These are phyloP conservation scores for Mus spicilegus DNA, from an alignment of 2,113 vertebrate genomes.

Conservation along the genomic window DNA sequence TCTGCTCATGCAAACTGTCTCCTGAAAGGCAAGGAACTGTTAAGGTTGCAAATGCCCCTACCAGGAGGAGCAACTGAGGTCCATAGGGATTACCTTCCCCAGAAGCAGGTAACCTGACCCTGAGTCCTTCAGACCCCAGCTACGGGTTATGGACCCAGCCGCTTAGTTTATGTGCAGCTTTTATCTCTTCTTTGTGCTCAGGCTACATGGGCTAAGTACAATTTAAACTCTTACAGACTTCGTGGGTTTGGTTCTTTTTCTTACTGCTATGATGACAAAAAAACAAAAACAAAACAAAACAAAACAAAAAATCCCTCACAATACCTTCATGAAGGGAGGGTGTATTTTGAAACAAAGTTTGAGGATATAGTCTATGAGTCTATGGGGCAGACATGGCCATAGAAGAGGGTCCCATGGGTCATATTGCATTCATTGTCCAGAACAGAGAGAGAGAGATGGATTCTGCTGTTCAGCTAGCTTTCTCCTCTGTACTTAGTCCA, in stretches of 20 bases:
- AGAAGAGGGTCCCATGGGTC: too few species aligned
- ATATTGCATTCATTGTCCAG: not conserved
- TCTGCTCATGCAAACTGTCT: constrained; percentile 25
- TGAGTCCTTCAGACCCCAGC: not conserved
- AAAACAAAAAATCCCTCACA: too few species aligned
- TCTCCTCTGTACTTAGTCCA: not conserved
- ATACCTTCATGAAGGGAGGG: not conserved
- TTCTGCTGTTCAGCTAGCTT: too few species aligned
- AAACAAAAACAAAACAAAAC: too few species aligned
- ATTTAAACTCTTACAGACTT: not conserved
- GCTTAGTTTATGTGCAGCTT: not conserved
- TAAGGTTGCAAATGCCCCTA: not conserved
- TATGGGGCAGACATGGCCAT: not conserved
- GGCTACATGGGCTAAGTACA: not conserved
- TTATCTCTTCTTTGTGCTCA: not conserved
- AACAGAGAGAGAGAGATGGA: not conserved
- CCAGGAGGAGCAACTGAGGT: not conserved
- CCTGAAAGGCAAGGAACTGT: not conserved
- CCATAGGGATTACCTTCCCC: constrained; percentile 55
- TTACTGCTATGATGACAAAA: not conserved
- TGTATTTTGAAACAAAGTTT: not conserved
- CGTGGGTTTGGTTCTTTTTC: not conserved
- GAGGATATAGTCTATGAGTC: not conserved
- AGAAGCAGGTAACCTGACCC: not conserved
- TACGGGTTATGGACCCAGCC: not conserved